Evolutionary conservation across 2,797 vertebrate genomes (phyloP).

Genomic region (Chiropotes sagulatus): DNA sequence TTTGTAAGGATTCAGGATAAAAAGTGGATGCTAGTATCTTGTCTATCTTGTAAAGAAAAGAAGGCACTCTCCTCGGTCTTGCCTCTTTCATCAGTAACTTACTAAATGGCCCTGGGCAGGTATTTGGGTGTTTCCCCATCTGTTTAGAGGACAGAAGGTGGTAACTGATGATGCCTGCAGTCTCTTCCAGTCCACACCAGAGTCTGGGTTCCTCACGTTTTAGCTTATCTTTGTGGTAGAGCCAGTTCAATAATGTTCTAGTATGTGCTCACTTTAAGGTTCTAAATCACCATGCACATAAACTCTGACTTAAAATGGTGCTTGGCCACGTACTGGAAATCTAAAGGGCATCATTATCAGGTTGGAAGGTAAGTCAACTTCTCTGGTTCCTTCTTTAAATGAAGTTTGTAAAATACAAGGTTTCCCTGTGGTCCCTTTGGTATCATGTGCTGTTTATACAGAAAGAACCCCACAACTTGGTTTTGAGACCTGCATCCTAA

Average conservation of each 20-base stretch:
- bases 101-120: background rate
- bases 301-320: constrained; percentile 7
- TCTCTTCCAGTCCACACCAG: background rate
- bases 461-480: constrained; percentile 44
- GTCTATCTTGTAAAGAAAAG: background rate
- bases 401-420: constrained; percentile 17
- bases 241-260: background rate
- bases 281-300: constrained; percentile 5
- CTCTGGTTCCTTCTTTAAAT: constrained; percentile 32
- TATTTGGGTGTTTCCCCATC: background rate
- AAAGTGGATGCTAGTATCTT: background rate
- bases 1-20: background rate
- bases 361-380: constrained; percentile 12
- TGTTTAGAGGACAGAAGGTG: background rate
- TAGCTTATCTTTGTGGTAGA: background rate
- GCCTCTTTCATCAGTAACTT: background rate
- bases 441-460: constrained; percentile 50
- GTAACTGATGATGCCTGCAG: background rate
- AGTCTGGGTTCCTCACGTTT: background rate
- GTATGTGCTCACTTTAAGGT: background rate
- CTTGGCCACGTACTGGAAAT: background rate
- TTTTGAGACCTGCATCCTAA: constrained; percentile 74
- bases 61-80: background rate
- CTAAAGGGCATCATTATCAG: background rate
- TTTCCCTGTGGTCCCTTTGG: constrained; percentile 15